A percentile compares a stretch with the other conserved stretches of the same genome.
Evolutionary conservation across 2,888 invertebrate species (phyloP).

Genomic region (Watsonalla cultraria): DNA sequence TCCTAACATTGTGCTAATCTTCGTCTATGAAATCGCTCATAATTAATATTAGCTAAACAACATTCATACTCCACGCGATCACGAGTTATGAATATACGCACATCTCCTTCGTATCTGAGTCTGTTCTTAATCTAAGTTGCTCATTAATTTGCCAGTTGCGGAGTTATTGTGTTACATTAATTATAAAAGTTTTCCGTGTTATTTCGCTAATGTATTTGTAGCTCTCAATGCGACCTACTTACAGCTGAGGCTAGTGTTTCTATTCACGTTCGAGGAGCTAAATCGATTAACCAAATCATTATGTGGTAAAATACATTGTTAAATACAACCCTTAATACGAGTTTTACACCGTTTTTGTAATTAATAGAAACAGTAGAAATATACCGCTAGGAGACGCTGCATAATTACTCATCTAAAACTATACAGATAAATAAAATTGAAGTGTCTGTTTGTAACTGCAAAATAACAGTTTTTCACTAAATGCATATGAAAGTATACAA

Average conservation of each 20-base stretch:
- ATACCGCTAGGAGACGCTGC: too few species aligned
- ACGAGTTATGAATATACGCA: background rate
- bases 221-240: conserved; percentile 42
- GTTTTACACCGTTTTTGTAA: too few species aligned
- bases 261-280: conserved; percentile 14
- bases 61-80: background rate
- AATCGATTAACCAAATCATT: background rate
- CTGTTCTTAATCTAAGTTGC: conserved; percentile 15
- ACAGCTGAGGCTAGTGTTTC: conserved; percentile 31
- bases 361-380: too few species aligned
- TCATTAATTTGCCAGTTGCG: conserved; percentile 30
- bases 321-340: background rate
- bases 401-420: too few species aligned
- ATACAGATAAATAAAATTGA: too few species aligned
- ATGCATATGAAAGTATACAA: too few species aligned
- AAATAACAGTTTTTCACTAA: too few species aligned
- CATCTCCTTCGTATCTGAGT: background rate
- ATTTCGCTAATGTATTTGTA: conserved; percentile 53
- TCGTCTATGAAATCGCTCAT: too few species aligned
- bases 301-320: too few species aligned
- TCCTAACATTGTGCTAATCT: background rate
- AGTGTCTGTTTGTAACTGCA: too few species aligned
- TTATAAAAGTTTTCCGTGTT: conserved; percentile 50
- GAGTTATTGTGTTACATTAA: conserved; percentile 49
- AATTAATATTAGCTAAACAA: too few species aligned